Base-by-base conservation (phyloP, 2,888 invertebrate species). In the Heliothis peltigera region DNA sequence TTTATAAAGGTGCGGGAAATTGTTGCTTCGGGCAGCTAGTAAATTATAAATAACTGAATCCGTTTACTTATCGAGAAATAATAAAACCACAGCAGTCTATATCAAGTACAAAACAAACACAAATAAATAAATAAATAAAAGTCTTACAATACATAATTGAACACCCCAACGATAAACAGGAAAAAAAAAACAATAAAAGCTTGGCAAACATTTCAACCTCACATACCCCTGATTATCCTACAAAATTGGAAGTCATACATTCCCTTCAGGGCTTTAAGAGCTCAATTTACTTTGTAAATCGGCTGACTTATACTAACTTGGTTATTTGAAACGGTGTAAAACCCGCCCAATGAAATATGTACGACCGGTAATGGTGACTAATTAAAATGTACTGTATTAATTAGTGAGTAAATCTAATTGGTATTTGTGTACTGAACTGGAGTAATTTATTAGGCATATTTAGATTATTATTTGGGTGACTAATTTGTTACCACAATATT, bases 251-350 rank as follows among this genome's bases (percentile, higher is more conserved):
- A 67, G 48, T 49, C 66, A 61, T 63, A 62, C 47, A 65, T 76
- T 63, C 48, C 51, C 55, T 60, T 58, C 55, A 28, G 49, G 61
- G 44, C 48, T 35, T 35, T 56, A 47, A 52, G 59, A 65, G 47
- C 57, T 61, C 54, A 65, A 70, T 65, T 66, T 63, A 70, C 72
- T 71, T 71, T 64, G 56, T 49, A 67, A 75, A 74, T 77, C 53
- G 52, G 47, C 67, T 51, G 68, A 60, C 49, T 69, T 70, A 67
- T 59, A 62, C 60, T 54, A 49, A 68, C 53, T 35, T 53, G 60
- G 42, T 78, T 74, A 73, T 75, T 78, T 77, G 70, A 71, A 64
- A 68, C 56, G 58, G 63, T 68, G 65, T 63, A 64, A 70, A 58
- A 70, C 64, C 52, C 35, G 46, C 32, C 64, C 57, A 77, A 77